Conservation (phyloP, 2,888 invertebrate species). For the Andrena camellia region DNA sequence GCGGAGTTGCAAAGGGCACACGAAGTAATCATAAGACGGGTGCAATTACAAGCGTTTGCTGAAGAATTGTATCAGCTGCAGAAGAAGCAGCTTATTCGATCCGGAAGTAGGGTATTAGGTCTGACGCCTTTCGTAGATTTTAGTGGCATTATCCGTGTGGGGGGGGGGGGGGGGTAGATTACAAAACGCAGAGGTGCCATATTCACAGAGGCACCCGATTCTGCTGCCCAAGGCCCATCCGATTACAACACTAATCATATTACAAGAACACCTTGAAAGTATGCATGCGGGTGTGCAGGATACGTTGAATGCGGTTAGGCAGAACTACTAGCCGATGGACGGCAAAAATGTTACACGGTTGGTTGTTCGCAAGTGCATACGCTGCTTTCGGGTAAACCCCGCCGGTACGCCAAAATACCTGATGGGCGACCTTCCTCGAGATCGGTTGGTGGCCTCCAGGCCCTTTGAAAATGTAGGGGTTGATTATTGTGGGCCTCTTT, state of each 20-base stretch:
- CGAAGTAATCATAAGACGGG: not conserved
- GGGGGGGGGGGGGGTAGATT: slow-evolving; percentile 7
- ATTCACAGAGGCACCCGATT: not conserved
- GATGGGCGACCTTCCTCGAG: slow-evolving; percentile 16
- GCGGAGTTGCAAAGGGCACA: not conserved
- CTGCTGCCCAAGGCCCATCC: not conserved
- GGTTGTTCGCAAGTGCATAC: not conserved
- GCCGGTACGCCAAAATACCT: not conserved
- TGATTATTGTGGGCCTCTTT: too few relatives aligned
- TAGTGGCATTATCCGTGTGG: not conserved
- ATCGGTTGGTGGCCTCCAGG: not conserved
- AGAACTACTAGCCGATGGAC: not conserved
- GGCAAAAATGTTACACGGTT: not conserved
- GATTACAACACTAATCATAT: not conserved
- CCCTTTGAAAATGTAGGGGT: not conserved
- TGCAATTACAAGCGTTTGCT: not conserved
- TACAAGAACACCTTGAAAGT: not conserved
- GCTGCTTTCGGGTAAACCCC: not conserved
- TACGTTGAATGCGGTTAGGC: not conserved
- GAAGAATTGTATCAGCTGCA: not conserved
- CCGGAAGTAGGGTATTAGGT: not conserved
- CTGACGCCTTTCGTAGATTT: not conserved
- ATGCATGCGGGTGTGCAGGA: not conserved
- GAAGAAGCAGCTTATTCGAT: not conserved
- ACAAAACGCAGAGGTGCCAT: not conserved